These are phyloP conservation scores for Penaeus japonicus DNA, from an alignment of 1,140 invertebrate species.

Conservation along the genomic window DNA sequence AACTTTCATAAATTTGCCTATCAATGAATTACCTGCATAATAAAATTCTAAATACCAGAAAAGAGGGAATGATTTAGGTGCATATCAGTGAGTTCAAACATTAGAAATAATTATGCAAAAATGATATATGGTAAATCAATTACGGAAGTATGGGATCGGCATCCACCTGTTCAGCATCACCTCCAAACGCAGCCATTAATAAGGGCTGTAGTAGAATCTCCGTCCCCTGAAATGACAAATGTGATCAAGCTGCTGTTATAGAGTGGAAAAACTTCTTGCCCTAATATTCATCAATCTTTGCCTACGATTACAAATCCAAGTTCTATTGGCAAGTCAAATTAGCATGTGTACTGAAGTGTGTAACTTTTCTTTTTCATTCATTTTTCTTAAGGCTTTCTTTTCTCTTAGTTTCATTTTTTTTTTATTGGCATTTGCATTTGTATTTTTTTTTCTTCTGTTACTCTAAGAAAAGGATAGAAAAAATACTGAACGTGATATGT, in stretches of 20 bases:
- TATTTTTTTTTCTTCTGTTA: too few relatives aligned
- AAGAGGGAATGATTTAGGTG: neutral
- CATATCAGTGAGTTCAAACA: neutral
- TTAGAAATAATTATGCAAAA: slow-evolving; percentile 3
- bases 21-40: too few relatives aligned
- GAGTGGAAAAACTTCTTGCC: neutral
- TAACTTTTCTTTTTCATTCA: too few relatives aligned
- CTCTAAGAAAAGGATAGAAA: too few relatives aligned
- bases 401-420: too few relatives aligned
- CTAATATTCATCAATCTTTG: neutral
- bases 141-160: neutral
- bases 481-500: too few relatives aligned
- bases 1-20: too few relatives aligned
- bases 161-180: neutral
- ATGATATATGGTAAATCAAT: neutral
- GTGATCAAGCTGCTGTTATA: slow-evolving; percentile 1
- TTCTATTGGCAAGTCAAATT: too few relatives aligned
- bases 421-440: too few relatives aligned
- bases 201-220: slow-evolving; percentile 28
- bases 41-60: neutral
- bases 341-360: too few relatives aligned
- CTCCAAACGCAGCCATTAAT: neutral
- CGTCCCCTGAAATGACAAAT: slow-evolving; percentile 31
- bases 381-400: too few relatives aligned
- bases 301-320: too few relatives aligned